Percentiles rank a stretch among this genome's conserved stretches.
These are phyloP conservation scores for Baccha elongata DNA, from an alignment of 2,888 invertebrate species.

Conservation along the genomic window DNA sequence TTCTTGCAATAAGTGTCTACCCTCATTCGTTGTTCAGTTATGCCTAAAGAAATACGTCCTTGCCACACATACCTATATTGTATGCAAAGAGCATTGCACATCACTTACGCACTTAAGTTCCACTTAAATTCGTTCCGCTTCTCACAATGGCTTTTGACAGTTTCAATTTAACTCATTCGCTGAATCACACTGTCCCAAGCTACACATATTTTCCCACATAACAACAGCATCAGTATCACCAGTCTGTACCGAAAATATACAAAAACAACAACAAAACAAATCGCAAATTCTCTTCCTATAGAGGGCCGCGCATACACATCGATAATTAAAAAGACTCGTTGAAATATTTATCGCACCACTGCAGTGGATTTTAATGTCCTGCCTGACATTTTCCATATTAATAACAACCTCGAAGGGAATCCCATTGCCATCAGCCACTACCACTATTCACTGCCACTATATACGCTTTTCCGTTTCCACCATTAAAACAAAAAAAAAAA, in stretches of 20 bases:
- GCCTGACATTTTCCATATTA: slow-evolving; percentile 42
- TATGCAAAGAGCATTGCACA: too few species aligned
- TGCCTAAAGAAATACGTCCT: neutral
- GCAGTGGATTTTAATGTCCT: slow-evolving; percentile 26
- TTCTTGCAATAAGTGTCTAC: too few species aligned
- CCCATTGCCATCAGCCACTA: slow-evolving; percentile 11
- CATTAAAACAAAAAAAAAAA: neutral
- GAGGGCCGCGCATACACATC: slow-evolving; percentile 32
- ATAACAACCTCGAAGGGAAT: slow-evolving; percentile 12
- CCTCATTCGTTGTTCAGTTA: too few species aligned
- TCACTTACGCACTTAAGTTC: slow-evolving; percentile 45
- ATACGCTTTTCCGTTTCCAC: slow-evolving; percentile 10
- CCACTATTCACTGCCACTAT: slow-evolving; percentile 4
- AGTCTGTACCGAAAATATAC: slow-evolving; percentile 45
- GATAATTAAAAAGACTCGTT: slow-evolving; percentile 70
- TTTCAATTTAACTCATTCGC: slow-evolving; percentile 64
- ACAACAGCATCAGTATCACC: slow-evolving; percentile 11
- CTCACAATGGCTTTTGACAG: slow-evolving; percentile 56
- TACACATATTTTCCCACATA: neutral
- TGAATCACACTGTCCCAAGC: neutral
- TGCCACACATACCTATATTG: too few species aligned
- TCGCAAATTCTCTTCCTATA: slow-evolving; percentile 51
- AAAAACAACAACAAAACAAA: slow-evolving; percentile 42
- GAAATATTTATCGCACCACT: slow-evolving; percentile 66
- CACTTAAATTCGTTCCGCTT: slow-evolving; percentile 36